Base-by-base conservation (phyloP, 2,797 vertebrate species). In the Pempheris klunzingeri region DNA sequence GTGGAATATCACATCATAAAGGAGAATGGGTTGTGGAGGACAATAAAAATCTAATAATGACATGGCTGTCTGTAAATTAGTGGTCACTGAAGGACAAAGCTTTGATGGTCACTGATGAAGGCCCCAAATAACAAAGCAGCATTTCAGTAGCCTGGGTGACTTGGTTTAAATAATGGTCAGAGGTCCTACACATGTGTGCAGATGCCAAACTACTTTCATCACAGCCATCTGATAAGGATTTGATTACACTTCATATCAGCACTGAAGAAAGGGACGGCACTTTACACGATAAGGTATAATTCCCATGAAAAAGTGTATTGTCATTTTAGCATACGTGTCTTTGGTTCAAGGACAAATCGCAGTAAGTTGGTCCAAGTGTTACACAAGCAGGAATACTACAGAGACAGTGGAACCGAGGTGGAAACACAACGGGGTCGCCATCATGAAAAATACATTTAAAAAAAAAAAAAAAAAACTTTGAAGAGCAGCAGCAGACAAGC, bases 361-460 rank as follows among this genome's bases (percentile, higher is more conserved):
- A 50, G 0, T 9, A 22, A 7, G 17, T 34, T 41, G 20, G 6
- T 12, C 22, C 9, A 20, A 32, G 30, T 14, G 36, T 69, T 58
- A 61, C 54, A 44, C 11, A 39, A 53, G 65, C 28, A 59, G 64
- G 41, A 11, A 43, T 1, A 46, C 4, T 34, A 8, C 26, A 5
- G 28, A 34, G 43, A 55, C 13, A 12, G 52, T 24, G 59, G n/a
- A 49, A 41, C 4, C 2, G 0, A 32, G 36, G 1, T 62, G 3
- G 30, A 44, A 44, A 67, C 39, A 74, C 39, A 59, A 60, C n/a
- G 7, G 39, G 41, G 46, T 32, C 22, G 22, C 26, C 46, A 32
- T 24, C 52, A 77, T 90, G 5, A 87, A 91, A 70, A 62, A 83
- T 82, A 26, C 5, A 92, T 74, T n/a, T n/a, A n/a, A n/a, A n/a